Conservation (phyloP, 2,113 vertebrate genomes). For the Piaya cayana region DNA sequence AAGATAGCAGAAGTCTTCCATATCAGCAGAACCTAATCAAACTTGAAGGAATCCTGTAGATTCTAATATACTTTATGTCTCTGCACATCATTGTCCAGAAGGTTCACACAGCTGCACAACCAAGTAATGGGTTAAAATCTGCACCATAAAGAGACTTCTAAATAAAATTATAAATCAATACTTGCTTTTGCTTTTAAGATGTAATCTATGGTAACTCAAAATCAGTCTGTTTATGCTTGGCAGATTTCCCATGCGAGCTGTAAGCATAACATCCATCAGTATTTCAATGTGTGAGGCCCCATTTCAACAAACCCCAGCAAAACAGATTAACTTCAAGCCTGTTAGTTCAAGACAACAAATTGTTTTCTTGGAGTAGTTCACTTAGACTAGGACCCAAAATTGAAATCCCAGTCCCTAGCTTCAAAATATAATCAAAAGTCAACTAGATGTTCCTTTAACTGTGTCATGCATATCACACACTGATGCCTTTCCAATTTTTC, state of each 20-base stretch:
- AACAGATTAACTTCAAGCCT: neutral
- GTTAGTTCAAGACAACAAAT: neutral
- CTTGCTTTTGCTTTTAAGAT: neutral
- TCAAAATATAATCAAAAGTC: neutral
- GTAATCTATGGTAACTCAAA: neutral
- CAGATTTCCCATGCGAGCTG: neutral
- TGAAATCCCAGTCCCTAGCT: neutral
- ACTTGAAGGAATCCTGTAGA: neutral
- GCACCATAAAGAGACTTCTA: neutral
- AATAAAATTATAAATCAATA: neutral
- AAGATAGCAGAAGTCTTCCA: neutral
- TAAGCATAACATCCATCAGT: neutral
- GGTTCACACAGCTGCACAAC: neutral
- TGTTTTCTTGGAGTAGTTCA: neutral
- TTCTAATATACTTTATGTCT: neutral
- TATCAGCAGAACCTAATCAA: neutral
- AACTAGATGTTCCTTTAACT: neutral
- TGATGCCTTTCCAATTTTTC: neutral
- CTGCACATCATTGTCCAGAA: neutral
- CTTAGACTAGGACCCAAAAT: neutral
- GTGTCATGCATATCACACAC: rapidly evolving
- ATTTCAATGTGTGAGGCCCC: neutral
- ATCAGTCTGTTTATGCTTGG: neutral
- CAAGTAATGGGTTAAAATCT: neutral
- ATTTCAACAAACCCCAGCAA: neutral